phyloP scores from a whole-genome alignment of 1,140 invertebrate species.

The Parapsyche elsis region DNA sequence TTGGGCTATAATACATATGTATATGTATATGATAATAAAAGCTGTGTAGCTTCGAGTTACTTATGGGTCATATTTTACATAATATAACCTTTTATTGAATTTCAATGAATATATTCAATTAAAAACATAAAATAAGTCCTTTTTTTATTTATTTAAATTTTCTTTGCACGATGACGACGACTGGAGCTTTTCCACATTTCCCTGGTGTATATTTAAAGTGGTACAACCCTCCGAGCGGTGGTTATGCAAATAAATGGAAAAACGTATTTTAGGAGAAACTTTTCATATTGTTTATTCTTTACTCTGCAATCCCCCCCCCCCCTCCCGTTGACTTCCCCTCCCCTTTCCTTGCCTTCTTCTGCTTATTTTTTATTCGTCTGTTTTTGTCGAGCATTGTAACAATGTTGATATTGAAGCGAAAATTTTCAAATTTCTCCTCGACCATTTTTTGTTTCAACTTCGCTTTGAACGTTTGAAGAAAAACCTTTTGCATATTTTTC shows the following conservation, averaged over 20 bases:
- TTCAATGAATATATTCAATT: no score
- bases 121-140: no score
- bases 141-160: background rate
- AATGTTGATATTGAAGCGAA: conserved; percentile 2
- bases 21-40: no score
- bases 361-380: background rate
- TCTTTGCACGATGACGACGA: background rate
- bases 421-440: background rate
- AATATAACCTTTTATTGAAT: no score
- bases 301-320: background rate
- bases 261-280: conserved; percentile 37
- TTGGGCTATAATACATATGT: no score
- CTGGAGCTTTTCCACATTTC: conserved; percentile 35
- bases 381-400: background rate
- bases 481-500: no score
- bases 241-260: conserved; percentile 46
- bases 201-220: conserved; percentile 39
- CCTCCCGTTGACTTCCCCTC: background rate
- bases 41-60: no score
- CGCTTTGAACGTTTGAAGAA: no score
- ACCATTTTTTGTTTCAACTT: no score
- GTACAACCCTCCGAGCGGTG: conserved; percentile 36
- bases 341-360: background rate
- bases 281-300: conserved; percentile 42
- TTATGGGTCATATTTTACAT: no score